Percentiles rank a stretch among this genome's conserved stretches.
phyloP scores from a whole-genome alignment of 2,113 vertebrate genomes.

The Riparia riparia region DNA sequence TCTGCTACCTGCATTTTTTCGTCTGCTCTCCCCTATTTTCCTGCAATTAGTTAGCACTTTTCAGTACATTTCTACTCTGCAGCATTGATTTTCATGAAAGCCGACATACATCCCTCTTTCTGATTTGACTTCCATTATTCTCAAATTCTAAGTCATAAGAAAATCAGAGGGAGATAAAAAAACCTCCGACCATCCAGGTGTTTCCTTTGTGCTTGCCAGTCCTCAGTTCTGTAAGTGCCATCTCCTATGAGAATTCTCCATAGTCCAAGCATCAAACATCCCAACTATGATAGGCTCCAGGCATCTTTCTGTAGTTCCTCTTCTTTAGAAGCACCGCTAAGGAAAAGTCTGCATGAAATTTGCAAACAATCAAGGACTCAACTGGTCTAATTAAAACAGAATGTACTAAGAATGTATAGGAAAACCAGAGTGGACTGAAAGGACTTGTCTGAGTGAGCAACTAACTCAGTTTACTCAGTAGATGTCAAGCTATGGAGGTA shows the following conservation, averaged over 20 bases:
- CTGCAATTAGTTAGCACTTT: background rate
- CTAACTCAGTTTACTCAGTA: conserved; percentile 23
- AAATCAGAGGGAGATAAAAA: background rate
- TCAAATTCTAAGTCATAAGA: background rate
- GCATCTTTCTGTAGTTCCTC: conserved; percentile 17
- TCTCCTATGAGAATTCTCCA: conserved; percentile 17
- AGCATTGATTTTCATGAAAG: background rate
- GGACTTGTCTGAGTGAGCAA: conserved; percentile 13
- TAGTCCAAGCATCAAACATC: conserved; percentile 31
- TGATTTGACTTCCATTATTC: background rate
- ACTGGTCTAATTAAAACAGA: conserved; percentile 63
- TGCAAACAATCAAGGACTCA: conserved; percentile 47
- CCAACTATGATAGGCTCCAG: conserved; percentile 41
- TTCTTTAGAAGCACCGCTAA: conserved; percentile 40
- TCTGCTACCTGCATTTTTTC: background rate
- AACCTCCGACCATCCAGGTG: background rate
- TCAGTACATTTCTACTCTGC: background rate
- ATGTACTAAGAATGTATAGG: conserved; percentile 41
- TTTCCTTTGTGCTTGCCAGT: conserved; percentile 32
- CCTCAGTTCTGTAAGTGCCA: background rate
- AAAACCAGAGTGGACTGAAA: conserved; percentile 19
- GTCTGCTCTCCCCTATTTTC: background rate
- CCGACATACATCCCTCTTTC: background rate
- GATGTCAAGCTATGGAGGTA: conserved; percentile 20
- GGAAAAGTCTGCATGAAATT: conserved; percentile 56